Evolutionary conservation across 2,797 vertebrate species (phyloP).

Genomic region (Bradypodion pumilum): DNA sequence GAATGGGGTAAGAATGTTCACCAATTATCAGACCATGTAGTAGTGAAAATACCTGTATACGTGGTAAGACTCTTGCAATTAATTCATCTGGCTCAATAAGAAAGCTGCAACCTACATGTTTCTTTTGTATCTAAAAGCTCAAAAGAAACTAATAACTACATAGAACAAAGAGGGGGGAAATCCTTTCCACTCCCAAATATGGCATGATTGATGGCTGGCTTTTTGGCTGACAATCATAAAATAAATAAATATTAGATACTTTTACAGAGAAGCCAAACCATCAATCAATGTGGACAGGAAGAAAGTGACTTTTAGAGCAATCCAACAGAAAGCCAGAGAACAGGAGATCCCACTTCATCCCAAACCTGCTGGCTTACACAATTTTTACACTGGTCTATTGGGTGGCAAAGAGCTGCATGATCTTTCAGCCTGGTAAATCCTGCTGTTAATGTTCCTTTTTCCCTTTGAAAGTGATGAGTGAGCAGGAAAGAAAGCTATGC

Average conservation of each 20-base stretch:
- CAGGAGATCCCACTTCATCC: background rate
- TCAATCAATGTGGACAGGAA: constrained; percentile 3
- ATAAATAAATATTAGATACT: constrained; percentile 9
- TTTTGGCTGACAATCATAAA: background rate
- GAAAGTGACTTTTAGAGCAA: background rate
- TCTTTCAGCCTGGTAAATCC: background rate
- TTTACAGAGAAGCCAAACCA: constrained; percentile 8
- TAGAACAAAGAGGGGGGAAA: background rate
- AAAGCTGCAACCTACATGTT: background rate
- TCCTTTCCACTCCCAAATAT: background rate
- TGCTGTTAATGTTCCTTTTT: background rate
- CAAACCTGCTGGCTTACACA: background rate
- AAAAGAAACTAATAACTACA: background rate
- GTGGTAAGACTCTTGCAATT: background rate
- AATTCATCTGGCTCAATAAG: background rate
- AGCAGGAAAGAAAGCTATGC: background rate
- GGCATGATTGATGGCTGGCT: background rate
- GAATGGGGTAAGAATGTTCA: background rate
- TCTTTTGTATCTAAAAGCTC: background rate
- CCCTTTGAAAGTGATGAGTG: background rate
- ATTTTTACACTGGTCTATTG: too few species aligned
- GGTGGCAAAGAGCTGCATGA: background rate
- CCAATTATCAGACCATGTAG: background rate
- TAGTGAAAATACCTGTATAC: background rate
- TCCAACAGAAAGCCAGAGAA: background rate